Evolutionary conservation across 1,140 invertebrate genomes (phyloP), one percentile per base, ranked within the genome.

Genomic region (Antheraea pernyi): DNA sequence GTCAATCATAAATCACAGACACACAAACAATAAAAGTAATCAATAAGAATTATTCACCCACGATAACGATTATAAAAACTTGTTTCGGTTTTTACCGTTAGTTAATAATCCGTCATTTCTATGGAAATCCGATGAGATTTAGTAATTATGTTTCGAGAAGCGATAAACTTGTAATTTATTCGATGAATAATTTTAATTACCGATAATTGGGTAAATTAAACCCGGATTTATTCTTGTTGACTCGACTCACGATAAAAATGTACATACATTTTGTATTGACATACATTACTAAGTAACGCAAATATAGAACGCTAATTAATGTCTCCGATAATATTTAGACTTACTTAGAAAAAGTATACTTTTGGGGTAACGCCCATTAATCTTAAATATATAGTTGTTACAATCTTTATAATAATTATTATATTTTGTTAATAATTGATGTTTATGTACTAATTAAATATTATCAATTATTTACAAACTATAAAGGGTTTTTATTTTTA

Each of bases 1-100:
- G 0, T 16, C 16, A 53, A 53, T 53, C 6, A 42, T 42, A 53
- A 53, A 53, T 53, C 11, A 53, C 46, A 53, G 16, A 16, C 46
- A 53, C 10, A 53, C 7, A 16, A 42, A 42, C 16, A 7, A 16
- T 53, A 53, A 53, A 53, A 53, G 46, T 53, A 53, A 53, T 53
- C 16, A 53, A 53, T 53, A n/a, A n/a, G 1, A 6, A 53, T 53
- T 53, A n/a, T 53, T 53, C 11, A 13, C 13, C 39, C 11, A 42
- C 39, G 39, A 42, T 42, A 42, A 53, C 11, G 10, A 16, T 53
- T 16, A 53, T 53, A 53, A 53, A 53, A 53, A 53, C 46, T 53
- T 53, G 46, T 53, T 53, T 53, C 16, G 11, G 46, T 53, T 53
- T 53, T 53, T 53, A 53, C 46, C 46, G 46, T 53, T 53, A 53